Percentiles rank a stretch among this genome's conserved stretches.
phyloP scores from a whole-genome alignment of 2,113 vertebrate genomes.

The Scytalopus superciliaris region DNA sequence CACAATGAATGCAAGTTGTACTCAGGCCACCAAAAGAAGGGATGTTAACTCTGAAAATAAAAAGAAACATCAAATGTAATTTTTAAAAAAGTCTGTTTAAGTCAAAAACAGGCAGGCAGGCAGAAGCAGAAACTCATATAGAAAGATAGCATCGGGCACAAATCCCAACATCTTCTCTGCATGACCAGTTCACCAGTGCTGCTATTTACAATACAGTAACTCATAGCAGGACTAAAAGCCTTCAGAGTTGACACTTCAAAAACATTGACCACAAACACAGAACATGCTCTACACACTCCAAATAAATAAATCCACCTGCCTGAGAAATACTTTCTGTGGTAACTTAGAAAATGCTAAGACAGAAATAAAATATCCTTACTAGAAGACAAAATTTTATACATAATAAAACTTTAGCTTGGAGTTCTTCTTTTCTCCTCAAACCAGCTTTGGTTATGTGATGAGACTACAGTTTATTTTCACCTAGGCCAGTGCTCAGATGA shows the following conservation, averaged over 20 bases:
- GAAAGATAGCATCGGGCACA: background rate
- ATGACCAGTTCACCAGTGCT: background rate
- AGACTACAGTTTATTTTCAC: background rate
- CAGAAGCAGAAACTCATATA: background rate
- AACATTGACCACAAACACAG: background rate
- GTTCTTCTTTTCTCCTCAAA: background rate
- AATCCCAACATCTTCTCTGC: background rate
- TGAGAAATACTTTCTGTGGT: background rate
- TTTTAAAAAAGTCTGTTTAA: constrained; percentile 8
- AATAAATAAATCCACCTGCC: background rate
- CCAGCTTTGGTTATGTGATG: background rate
- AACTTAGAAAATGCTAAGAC: background rate
- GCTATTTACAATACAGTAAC: background rate
- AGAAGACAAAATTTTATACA: background rate
- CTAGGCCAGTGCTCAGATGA: background rate
- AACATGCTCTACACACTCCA: background rate
- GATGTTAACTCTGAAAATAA: constrained; percentile 32
- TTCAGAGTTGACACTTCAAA: background rate
- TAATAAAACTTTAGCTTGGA: background rate
- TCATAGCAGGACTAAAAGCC: background rate
- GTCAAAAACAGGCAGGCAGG: background rate
- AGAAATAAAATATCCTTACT: background rate
- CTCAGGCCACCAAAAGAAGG: constrained; percentile 15
- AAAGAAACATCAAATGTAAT: background rate
- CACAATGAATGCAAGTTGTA: constrained; percentile 36